Base-by-base conservation (phyloP, 1,140 invertebrate genomes). In the Drosophila ficusphila region DNA sequence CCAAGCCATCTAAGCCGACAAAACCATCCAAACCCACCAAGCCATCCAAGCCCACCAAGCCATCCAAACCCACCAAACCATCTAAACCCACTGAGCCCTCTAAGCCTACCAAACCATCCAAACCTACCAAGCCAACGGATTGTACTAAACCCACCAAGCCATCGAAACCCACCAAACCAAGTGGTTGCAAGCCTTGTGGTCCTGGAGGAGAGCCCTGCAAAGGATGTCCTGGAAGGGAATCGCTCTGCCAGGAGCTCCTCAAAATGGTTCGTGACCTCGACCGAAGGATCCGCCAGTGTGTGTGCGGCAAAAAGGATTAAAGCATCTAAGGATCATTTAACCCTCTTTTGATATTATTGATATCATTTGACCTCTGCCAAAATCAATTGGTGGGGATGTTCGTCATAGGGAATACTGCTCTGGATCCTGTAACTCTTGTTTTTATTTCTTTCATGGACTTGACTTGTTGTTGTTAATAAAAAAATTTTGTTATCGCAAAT, bases 181-280 rank as follows among this genome's bases (percentile, higher is more conserved):
- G n/a, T n/a, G n/a, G n/a, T n/a, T n/a, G n/a, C n/a, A n/a, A n/a
- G n/a, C n/a, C n/a, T n/a, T n/a, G n/a, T n/a, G n/a, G n/a, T 61
- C 61, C 56, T 11, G 61, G 41, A 7, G 61, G 61, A 0, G 2
- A 14, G 0, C 1, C 54, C 3, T 64, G 61, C 18, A 2, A 16
- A 0, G 60, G 41, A 1, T 65, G 61, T 19, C 5, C 4, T 0
- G 3, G 0, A 11, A n/a, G 18, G 33, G 33, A 62, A 0, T 0
- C 0, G 1, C 25, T 65, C 0, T 65, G 56, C 33, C 0, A n/a
- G 25, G 25, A 65, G 0, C 57, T 65, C 3, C 3, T 39, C 18
- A 0, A 2, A 0, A 0, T 1, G 8, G 1, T 61, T 8, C 4
- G 5, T 12, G 0, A 23, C 0, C 9, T 61, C 0, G 29, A 64